Evolutionary conservation across 2,888 invertebrate species (phyloP).

Genomic region (Meteorus cinctellus): DNA sequence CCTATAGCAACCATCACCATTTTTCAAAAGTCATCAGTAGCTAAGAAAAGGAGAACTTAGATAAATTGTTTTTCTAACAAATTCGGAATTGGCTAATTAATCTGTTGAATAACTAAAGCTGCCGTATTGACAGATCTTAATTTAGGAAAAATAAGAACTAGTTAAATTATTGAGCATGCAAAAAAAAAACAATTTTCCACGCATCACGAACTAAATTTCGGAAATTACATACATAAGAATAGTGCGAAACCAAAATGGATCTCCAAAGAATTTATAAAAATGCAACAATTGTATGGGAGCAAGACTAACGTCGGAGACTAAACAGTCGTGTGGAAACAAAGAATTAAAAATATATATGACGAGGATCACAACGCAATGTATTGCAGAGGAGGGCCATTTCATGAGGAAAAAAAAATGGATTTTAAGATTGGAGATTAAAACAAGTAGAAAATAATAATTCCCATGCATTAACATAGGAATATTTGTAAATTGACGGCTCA

Average conservation of each 20-base stretch:
- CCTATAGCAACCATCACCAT: constrained; percentile 64
- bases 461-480: constrained; percentile 59
- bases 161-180: constrained; percentile 12
- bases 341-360: background rate
- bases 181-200: background rate
- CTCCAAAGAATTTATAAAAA: background rate
- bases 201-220: background rate
- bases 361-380: background rate
- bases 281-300: background rate
- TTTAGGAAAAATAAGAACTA: constrained; percentile 22
- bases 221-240: background rate
- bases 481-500: constrained; percentile 66
- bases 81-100: constrained; percentile 37
- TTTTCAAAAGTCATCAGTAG: constrained; percentile 43
- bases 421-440: background rate
- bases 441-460: constrained; percentile 52
- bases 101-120: constrained; percentile 31
- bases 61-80: constrained; percentile 73
- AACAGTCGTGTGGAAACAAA: background rate
- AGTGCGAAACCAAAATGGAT: background rate
- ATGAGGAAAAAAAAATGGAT: constrained; percentile 28
- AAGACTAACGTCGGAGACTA: background rate
- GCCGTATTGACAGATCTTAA: constrained; percentile 38
- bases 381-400: background rate
- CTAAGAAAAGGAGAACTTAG: constrained; percentile 39